Percentiles rank a stretch among this genome's conserved stretches.
phyloP scores from a whole-genome alignment of 2,113 vertebrate genomes.

The Mirounga angustirostris region DNA sequence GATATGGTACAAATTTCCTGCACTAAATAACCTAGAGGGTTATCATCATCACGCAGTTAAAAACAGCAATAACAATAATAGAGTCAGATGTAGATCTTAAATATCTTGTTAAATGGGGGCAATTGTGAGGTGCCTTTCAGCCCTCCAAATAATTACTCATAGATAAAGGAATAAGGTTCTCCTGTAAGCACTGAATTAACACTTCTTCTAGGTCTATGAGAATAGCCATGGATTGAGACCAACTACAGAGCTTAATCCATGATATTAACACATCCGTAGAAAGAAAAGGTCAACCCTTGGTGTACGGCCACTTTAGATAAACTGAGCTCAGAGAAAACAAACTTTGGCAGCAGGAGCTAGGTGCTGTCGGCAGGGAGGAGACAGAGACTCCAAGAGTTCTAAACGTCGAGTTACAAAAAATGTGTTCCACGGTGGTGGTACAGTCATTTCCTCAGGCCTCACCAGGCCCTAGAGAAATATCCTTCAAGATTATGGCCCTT shows the following conservation, averaged over 20 bases:
- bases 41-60: neutral
- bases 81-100: constrained; percentile 5
- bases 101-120: neutral
- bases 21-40: neutral
- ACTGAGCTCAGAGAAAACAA: constrained; percentile 71
- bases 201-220: constrained; percentile 8
- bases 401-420: neutral
- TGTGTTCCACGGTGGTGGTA: neutral
- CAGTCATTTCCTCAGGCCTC: neutral
- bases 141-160: neutral
- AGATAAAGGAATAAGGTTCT: constrained; percentile 9
- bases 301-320: constrained; percentile 59
- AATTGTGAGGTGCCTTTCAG: neutral
- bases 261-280: constrained; percentile 57
- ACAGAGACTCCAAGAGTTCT: neutral
- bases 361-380: constrained; percentile 29
- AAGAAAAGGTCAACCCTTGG: constrained; percentile 72
- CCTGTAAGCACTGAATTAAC: neutral
- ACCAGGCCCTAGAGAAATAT: neutral
- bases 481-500: neutral
- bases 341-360: constrained; percentile 3
- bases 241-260: constrained; percentile 37
- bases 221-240: constrained; percentile 38
- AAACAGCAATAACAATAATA: neutral
- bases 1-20: neutral